A percentile compares a stretch with the other conserved stretches of the same genome.
These are phyloP conservation scores for Trichosurus vulpecula DNA, from an alignment of 2,797 vertebrate genomes.

Conservation along the genomic window DNA sequence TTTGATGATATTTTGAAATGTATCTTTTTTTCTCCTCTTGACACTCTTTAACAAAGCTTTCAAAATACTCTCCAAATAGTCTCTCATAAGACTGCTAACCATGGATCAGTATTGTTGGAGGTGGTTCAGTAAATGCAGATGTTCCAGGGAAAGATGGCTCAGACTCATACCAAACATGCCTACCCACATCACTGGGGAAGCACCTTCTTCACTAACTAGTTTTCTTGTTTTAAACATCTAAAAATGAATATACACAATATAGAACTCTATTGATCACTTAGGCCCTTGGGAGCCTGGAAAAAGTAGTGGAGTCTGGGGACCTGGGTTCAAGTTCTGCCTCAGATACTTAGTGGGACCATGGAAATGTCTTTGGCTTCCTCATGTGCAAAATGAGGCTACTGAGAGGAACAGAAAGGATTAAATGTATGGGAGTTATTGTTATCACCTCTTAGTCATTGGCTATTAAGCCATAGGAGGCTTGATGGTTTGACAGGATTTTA, in stretches of 20 bases:
- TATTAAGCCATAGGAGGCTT: conserved; percentile 11
- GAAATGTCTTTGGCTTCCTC: background rate
- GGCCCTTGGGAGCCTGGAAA: background rate
- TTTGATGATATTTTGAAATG: conserved; percentile 1
- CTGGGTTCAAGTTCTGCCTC: background rate
- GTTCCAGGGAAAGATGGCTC: background rate
- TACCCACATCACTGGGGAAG: background rate
- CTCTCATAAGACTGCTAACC: conserved; percentile 15
- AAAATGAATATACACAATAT: conserved; percentile 10
- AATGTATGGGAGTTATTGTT: background rate
- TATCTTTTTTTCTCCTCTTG: background rate
- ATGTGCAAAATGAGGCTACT: background rate
- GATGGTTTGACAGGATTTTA: conserved; percentile 22
- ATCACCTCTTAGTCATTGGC: background rate
- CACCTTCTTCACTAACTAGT: conserved; percentile 17
- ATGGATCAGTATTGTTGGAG: background rate
- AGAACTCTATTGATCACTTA: conserved; percentile 37
- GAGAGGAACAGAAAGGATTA: background rate
- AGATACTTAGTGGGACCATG: background rate
- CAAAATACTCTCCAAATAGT: conserved; percentile 5
- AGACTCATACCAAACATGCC: conserved; percentile 33
- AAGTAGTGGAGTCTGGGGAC: background rate
- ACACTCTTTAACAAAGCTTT: conserved; percentile 15
- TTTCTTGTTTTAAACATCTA: conserved; percentile 52
- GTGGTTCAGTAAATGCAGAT: background rate